Evolutionary conservation across 1,140 invertebrate genomes (phyloP), one percentile per base, ranked within the genome.

Genomic region (Neodiprion fabricii): DNA sequence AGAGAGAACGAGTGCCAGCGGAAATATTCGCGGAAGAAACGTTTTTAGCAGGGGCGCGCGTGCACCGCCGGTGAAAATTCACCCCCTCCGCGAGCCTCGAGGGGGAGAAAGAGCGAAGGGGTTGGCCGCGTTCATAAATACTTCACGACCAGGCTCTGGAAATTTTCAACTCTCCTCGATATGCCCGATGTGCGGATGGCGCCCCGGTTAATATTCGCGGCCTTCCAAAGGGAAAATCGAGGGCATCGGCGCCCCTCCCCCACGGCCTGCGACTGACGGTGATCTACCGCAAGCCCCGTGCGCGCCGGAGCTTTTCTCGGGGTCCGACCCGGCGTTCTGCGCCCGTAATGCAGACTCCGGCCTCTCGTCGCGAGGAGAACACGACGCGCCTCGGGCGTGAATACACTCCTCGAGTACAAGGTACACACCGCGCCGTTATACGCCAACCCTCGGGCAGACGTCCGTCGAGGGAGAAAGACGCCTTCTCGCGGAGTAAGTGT

Each of bases 51-150:
- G 28, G 28, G 5, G 28, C 28, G 28, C 28, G 28, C 28, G 28
- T 40, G 28, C 28, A 40, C 2, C 5, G 28, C 28, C 1, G 5
- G 28, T 3, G 28, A 5, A 40, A 40, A 40, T 40, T 40, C 28
- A 3, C 2, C 28, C 28, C 2, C 28, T 1, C n/a, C 50, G 9
- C 23, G 28, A 69, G 68, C 12, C 48, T 53, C 17, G n/a, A 74
- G 72, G 72, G 72, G 71, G n/a, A 75, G 74, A 61, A 75, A 78
- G 71, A 72, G 76, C 71, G 72, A 76, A 71, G 70, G 77, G 79
- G 76, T 75, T 78, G 70, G 74, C 70, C 76, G 77, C 79, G 78
- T 81, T 81, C 82, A 83, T 83, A 83, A 83, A 83, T 83, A 83
- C 81, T 83, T 83, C 82, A 83, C 73, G 71, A 70, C 71, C 82